Percentiles rank a stretch among this genome's conserved stretches.
These are phyloP conservation scores for Esox niger DNA, from an alignment of 2,113 vertebrate species.

Conservation along the genomic window DNA sequence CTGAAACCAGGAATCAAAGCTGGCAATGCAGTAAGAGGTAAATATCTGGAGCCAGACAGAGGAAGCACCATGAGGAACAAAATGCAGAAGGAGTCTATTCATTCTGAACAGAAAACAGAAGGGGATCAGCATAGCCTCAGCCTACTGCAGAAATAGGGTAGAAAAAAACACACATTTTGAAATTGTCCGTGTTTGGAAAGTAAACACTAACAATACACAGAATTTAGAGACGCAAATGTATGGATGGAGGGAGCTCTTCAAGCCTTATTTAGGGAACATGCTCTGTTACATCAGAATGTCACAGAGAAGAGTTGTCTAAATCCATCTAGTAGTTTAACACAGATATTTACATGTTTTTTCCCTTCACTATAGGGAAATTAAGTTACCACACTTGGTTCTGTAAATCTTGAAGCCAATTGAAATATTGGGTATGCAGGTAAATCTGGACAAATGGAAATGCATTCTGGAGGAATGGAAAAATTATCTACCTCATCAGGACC, in stretches of 20 bases:
- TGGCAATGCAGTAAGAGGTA: constrained; percentile 31
- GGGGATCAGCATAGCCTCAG: background rate
- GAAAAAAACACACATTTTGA: background rate
- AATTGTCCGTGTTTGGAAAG: background rate
- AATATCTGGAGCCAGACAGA: constrained; percentile 57
- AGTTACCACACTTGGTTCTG: too few species aligned
- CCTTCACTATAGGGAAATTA: constrained; percentile 11
- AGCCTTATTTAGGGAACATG: background rate
- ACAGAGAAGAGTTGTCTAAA: background rate
- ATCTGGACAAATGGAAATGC: background rate
- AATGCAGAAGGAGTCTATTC: constrained; percentile 50
- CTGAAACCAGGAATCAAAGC: constrained; percentile 74
- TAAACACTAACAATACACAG: constrained; percentile 16
- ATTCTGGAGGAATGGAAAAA: background rate
- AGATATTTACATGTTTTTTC: background rate
- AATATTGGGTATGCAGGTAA: background rate
- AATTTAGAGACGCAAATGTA: constrained; percentile 31
- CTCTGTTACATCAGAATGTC: background rate
- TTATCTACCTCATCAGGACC: background rate
- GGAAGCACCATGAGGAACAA: constrained; percentile 75
- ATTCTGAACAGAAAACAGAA: background rate
- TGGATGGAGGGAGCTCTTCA: background rate
- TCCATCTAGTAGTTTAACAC: constrained; percentile 9
- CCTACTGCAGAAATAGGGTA: background rate
- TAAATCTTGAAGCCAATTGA: background rate